phyloP scores from a whole-genome alignment of 2,797 vertebrate species.

The Steatocranus sp. region DNA sequence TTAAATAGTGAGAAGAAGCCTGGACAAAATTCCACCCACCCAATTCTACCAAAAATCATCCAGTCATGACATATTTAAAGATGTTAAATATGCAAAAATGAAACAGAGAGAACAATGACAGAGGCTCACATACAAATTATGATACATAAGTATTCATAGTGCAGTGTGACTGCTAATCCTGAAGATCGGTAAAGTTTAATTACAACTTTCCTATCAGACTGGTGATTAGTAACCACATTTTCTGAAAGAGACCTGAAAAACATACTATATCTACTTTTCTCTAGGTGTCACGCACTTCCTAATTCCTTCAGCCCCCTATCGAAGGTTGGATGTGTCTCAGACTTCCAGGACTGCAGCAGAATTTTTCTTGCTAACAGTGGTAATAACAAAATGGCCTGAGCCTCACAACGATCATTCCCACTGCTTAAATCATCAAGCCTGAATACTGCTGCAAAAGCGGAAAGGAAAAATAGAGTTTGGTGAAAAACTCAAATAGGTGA shows the following conservation, averaged over 20 bases:
- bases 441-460: rapidly evolving
- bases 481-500: neutral
- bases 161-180: neutral
- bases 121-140: neutral
- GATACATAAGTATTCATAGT: neutral
- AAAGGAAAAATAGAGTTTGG: neutral
- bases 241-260: neutral
- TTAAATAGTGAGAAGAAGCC: neutral
- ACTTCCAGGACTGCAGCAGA: neutral
- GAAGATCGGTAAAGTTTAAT: neutral
- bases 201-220: neutral
- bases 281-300: neutral
- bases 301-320: neutral
- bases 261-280: neutral
- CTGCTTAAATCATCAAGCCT: neutral
- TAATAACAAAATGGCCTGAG: rapidly evolving
- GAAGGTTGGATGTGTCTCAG: neutral
- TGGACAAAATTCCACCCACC: neutral
- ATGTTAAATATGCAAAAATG: neutral
- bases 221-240: neutral
- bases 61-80: neutral
- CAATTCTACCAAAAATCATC: neutral
- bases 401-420: neutral
- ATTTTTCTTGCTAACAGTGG: neutral
- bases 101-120: neutral